Conservation (phyloP, 1,140 invertebrate species). For the Telenomus remus region DNA sequence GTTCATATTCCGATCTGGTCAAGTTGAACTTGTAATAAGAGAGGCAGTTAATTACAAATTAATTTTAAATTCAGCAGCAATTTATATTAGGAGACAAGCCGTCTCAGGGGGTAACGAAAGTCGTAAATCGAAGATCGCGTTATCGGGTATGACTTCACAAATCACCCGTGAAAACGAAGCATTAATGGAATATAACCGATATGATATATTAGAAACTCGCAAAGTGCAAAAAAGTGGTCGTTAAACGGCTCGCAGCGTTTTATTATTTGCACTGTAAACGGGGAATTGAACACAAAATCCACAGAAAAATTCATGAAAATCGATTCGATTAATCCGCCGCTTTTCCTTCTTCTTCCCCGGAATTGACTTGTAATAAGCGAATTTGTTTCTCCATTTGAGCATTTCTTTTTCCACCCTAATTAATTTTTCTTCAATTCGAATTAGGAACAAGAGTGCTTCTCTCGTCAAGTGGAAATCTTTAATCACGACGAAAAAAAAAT, state of each 20-base stretch:
- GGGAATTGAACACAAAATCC: conserved; percentile 28
- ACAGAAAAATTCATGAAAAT: too few relatives aligned
- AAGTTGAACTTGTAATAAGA: too few relatives aligned
- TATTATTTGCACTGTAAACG: conserved; percentile 42
- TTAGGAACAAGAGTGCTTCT: too few relatives aligned
- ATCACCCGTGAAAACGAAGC: conserved; percentile 56
- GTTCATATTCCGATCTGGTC: too few relatives aligned
- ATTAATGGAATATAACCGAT: conserved; percentile 53
- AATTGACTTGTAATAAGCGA: too few relatives aligned
- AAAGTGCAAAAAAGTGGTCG: conserved; percentile 36
- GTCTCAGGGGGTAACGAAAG: conserved; percentile 21
- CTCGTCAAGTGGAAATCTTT: too few relatives aligned
- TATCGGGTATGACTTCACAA: conserved; percentile 57
- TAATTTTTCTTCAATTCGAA: too few relatives aligned
- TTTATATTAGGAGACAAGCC: conserved; percentile 50
- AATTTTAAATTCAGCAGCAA: conserved; percentile 27
- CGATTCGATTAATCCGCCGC: too few relatives aligned
- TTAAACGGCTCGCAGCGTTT: conserved; percentile 45
- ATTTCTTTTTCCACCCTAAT: too few relatives aligned
- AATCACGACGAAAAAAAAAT: too few relatives aligned
- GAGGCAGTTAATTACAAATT: conserved; percentile 41
- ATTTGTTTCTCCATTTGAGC: too few relatives aligned
- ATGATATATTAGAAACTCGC: conserved; percentile 50
- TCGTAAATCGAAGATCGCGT: conserved; percentile 46
- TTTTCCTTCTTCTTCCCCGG: too few relatives aligned